These are phyloP conservation scores for Ganaspis brasiliensis DNA, from an alignment of 2,888 invertebrate species.

Conservation along the genomic window DNA sequence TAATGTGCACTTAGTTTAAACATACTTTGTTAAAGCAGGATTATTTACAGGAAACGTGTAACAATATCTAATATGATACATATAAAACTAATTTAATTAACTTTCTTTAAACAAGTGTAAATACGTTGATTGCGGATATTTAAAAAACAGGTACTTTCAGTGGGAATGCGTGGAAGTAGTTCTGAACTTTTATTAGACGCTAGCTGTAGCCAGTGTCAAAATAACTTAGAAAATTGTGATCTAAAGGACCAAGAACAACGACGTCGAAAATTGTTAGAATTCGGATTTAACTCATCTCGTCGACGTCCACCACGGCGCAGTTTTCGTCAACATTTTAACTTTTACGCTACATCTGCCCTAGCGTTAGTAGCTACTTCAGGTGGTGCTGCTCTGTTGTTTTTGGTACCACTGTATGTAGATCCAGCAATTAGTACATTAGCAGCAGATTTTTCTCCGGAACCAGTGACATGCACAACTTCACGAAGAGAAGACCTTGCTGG, in stretches of 20 bases:
- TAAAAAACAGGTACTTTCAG: conserved; percentile 13
- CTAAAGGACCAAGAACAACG: conserved; percentile 76
- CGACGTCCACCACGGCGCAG: conserved; percentile 82
- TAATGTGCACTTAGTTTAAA: no score
- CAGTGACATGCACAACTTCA: conserved; percentile 88
- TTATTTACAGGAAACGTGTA: no score
- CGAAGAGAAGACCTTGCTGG: conserved; percentile 87
- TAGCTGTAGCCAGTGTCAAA: conserved; percentile 85
- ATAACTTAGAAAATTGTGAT: conserved; percentile 80
- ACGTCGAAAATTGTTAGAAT: conserved; percentile 79
- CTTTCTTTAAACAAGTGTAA: no score
- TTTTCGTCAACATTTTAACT: conserved; percentile 86
- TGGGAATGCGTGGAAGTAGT: conserved; percentile 87
- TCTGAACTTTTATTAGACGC: conserved; percentile 90
- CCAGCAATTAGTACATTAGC: conserved; percentile 86
- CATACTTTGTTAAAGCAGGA: no score
- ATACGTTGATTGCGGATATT: conserved; percentile 29
- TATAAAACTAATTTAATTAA: no score
- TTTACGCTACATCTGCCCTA: conserved; percentile 87
- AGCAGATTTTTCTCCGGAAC: conserved; percentile 88
- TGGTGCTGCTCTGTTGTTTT: conserved; percentile 87
- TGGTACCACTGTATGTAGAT: conserved; percentile 88
- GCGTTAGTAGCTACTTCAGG: conserved; percentile 88
- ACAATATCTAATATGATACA: no score
- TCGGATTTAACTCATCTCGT: conserved; percentile 78